Conservation (phyloP, 1,140 invertebrate genomes). For the Macrosteles quadrilineatus region DNA sequence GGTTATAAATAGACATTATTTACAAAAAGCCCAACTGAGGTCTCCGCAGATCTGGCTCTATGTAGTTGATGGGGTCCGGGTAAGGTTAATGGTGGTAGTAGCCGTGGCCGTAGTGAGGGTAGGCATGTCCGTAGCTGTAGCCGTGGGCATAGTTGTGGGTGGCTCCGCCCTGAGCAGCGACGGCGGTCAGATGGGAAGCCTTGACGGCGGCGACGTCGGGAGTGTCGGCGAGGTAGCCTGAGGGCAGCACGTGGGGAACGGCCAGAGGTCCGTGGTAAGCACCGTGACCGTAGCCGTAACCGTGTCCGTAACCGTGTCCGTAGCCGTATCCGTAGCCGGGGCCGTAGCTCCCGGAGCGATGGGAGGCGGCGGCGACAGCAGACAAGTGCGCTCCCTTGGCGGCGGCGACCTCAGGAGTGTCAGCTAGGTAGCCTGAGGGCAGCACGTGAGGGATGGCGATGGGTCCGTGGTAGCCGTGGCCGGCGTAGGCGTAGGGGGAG, state of each 20-base stretch:
- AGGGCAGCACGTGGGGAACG: slow-evolving; percentile 51
- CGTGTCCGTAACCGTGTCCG: slow-evolving; percentile 42
- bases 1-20: slow-evolving; percentile 6
- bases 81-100: slow-evolving; percentile 49
- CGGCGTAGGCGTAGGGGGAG: slow-evolving; percentile 37
- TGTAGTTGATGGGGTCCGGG: slow-evolving; percentile 47
- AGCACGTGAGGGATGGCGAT: slow-evolving; percentile 27
- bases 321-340: slow-evolving; percentile 27
- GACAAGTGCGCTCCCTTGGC: slow-evolving; percentile 52
- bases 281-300: slow-evolving; percentile 41
- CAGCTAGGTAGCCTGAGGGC: slow-evolving; percentile 50
- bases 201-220: slow-evolving; percentile 62
- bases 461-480: slow-evolving; percentile 26
- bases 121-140: not conserved
- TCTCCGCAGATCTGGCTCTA: slow-evolving; percentile 22
- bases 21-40: slow-evolving; percentile 29
- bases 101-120: not conserved
- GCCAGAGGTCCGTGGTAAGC: slow-evolving; percentile 37
- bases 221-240: slow-evolving; percentile 61
- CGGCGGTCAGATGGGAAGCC: slow-evolving; percentile 56
- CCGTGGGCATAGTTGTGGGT: not conserved
- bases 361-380: slow-evolving; percentile 21
- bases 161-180: slow-evolving; percentile 28
- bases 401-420: slow-evolving; percentile 56
- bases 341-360: slow-evolving; percentile 28